Conservation (phyloP, 2,113 vertebrate genomes). For the Gorsachius goisagi region DNA sequence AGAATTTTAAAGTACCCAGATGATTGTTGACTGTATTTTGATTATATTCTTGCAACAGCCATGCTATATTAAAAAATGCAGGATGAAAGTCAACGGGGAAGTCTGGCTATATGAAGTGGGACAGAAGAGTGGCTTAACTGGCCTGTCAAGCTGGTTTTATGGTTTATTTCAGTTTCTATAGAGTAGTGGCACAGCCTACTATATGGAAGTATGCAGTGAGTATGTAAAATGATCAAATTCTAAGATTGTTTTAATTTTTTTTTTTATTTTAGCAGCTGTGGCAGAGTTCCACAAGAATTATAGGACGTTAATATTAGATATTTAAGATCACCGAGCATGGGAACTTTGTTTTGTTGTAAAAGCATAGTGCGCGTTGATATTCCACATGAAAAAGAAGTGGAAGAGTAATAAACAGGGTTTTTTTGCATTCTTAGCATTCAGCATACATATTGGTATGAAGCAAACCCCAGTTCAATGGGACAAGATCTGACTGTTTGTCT, state of each 20-base stretch:
- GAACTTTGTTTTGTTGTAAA: background rate
- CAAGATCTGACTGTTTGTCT: background rate
- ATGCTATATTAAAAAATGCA: background rate
- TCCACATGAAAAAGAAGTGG: background rate
- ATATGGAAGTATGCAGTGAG: background rate
- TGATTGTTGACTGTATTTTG: background rate
- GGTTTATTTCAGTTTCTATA: background rate
- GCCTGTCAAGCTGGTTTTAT: background rate
- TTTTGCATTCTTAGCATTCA: background rate
- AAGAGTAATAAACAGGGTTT: background rate
- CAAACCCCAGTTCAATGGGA: background rate
- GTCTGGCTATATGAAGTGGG: background rate
- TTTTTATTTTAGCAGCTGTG: background rate
- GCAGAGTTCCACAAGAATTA: background rate
- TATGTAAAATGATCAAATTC: background rate
- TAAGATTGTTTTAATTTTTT: background rate
- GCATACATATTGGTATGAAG: background rate
- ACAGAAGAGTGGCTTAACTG: background rate
- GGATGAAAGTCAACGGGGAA: background rate
- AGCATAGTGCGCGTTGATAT: background rate
- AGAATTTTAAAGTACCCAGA: background rate
- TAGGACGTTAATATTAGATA: background rate
- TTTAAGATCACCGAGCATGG: background rate
- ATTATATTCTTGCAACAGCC: background rate
- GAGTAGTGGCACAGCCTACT: too few relatives aligned